phyloP scores from a whole-genome alignment of 2,113 vertebrate genomes.

The Fregata magnificens region DNA sequence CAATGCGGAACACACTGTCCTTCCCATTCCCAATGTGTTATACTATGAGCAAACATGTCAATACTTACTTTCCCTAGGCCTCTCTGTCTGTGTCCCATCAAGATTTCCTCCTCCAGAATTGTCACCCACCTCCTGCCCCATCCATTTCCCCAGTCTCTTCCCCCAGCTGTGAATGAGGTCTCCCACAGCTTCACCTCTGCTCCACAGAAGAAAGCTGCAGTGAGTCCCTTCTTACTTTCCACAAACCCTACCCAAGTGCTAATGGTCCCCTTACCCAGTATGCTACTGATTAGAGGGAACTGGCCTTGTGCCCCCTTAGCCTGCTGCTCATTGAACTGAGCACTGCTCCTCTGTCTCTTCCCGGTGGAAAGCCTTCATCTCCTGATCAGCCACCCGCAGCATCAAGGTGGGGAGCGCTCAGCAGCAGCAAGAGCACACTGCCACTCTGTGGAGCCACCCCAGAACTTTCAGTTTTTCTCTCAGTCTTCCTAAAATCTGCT shows the following conservation, averaged over 20 bases:
- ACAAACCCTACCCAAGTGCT: background rate
- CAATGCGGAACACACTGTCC: background rate
- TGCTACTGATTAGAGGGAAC: background rate
- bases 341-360: background rate
- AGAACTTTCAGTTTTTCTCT: background rate
- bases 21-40: background rate
- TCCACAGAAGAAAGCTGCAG: background rate
- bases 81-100: background rate
- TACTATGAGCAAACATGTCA: background rate
- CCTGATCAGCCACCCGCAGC: background rate
- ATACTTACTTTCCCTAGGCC: background rate
- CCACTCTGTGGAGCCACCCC: background rate
- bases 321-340: background rate
- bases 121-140: background rate
- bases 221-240: background rate
- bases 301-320: background rate
- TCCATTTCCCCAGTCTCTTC: background rate
- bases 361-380: background rate
- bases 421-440: background rate
- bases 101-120: background rate
- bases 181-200: background rate
- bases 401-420: accelerated
- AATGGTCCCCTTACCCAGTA: accelerated
- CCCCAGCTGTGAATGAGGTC: background rate
- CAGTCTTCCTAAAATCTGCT: background rate